Base-by-base conservation (phyloP, 2,113 vertebrate species). In the Platichthys stellatus region DNA sequence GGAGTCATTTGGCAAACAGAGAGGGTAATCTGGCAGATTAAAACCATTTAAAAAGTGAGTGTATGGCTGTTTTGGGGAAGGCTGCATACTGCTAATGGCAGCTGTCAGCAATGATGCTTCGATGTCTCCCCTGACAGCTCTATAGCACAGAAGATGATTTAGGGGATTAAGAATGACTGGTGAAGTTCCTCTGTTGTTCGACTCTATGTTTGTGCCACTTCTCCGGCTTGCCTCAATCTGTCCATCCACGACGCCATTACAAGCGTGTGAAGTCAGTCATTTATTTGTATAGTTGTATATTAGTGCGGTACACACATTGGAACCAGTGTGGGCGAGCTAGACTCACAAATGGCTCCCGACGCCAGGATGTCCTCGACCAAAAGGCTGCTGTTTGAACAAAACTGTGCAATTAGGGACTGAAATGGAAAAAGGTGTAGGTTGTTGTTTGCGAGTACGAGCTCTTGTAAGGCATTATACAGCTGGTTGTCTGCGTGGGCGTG, bases 261-360 rank as follows among this genome's bases (percentile, higher is more conserved):
- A 5, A 26, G 66, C 56, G 17, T 18, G 53, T 31, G 38, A 57
- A 88, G 86, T 82, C 77, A 88, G 88, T 87, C 76, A 86, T 92
- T 67, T 90, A 89, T 89, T 86, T 79, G 83, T 71, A 66, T 59
- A 89, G 87, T 79, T 88, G 80, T 77, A 90, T 86, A 90, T 85
- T 47, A 85, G 43, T 69, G 80, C 63, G 4, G 60, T 49, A 71
- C 49, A 62, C 76, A 83, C 74, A 17, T 1, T 63, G 62, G 82
- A 74, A 76, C 54, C 65, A 23, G 79, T 74, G 90, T 90, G 87
- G 88, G 78, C 76, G 86, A 88, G 79, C 70, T 31, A 47, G 49
- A 81, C 76, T 81, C 76, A 73, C 68, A 88, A 87, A 86, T n/a
- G 72, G 53, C 81, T 85, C 81, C 88, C 75, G 68, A 77, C 80